These are phyloP conservation scores for Gnatocerus cornutus DNA, from an alignment of 2,888 invertebrate species.

Conservation along the genomic window DNA sequence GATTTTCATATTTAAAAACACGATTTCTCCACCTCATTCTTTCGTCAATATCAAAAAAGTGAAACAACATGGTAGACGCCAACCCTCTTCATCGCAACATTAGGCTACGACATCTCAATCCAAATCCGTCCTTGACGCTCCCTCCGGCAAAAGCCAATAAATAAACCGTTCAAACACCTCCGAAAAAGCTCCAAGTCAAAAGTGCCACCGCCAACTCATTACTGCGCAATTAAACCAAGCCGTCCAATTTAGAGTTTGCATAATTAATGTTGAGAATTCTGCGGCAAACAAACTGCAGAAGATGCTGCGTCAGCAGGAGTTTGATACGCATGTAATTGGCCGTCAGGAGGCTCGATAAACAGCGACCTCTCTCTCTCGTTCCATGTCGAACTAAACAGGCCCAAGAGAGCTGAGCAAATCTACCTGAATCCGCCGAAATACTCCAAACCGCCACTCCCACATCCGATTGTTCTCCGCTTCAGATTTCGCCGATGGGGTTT, in stretches of 20 bases:
- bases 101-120: conserved; percentile 11
- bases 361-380: conserved; percentile 51
- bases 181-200: conserved; percentile 5
- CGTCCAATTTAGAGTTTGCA: conserved; percentile 34
- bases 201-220: conserved; percentile 19
- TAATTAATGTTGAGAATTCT: conserved; percentile 43
- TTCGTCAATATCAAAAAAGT: not conserved
- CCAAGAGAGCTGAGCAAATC: conserved; percentile 54
- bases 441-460: conserved; percentile 42
- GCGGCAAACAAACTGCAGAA: conserved; percentile 45
- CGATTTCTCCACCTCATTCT: not conserved
- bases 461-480: conserved; percentile 42
- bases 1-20: not conserved
- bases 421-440: conserved; percentile 53
- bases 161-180: conserved; percentile 5
- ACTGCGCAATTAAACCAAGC: conserved; percentile 22
- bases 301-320: conserved; percentile 57
- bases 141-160: conserved; percentile 11
- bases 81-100: conserved; percentile 35
- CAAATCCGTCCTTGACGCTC: conserved; percentile 17
- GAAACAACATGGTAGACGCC: not conserved
- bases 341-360: conserved; percentile 57
- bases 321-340: conserved; percentile 59
- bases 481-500: conserved; percentile 41
- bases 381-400: conserved; percentile 52